Conservation (phyloP, 2,888 invertebrate species). For the Quadroppia sp. region DNA sequence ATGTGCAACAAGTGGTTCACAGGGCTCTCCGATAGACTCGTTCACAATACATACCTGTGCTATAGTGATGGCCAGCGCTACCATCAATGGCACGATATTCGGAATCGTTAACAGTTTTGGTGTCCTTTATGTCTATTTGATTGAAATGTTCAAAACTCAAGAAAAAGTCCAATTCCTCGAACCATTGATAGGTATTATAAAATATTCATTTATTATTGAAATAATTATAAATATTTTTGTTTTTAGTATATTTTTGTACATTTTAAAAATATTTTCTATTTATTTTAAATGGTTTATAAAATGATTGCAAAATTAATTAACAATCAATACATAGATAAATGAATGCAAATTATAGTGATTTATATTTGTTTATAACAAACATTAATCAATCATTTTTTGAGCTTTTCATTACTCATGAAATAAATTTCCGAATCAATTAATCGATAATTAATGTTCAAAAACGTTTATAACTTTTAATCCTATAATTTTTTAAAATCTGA, state of each 20-base stretch:
- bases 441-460: too few species aligned
- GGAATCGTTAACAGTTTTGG: slow-evolving; percentile 86
- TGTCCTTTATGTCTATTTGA: slow-evolving; percentile 68
- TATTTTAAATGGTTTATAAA: neutral
- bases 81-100: slow-evolving; percentile 83
- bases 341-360: too few species aligned
- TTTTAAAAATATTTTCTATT: too few species aligned
- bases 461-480: too few species aligned
- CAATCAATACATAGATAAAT: too few species aligned
- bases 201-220: neutral
- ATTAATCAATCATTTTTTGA: too few species aligned
- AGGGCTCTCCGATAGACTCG: neutral
- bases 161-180: slow-evolving; percentile 31
- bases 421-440: too few species aligned
- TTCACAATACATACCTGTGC: slow-evolving; percentile 30
- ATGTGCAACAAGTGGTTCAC: neutral
- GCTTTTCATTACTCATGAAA: too few species aligned
- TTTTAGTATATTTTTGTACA: too few species aligned
- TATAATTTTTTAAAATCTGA: too few species aligned
- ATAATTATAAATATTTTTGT: too few species aligned
- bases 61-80: slow-evolving; percentile 65
- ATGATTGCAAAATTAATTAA: neutral
- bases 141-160: slow-evolving; percentile 59
- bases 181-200: slow-evolving; percentile 17
- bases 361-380: too few species aligned